Percentiles rank a stretch among this genome's conserved stretches.
These are phyloP conservation scores for Leptopilina drosophilae DNA, from an alignment of 2,888 invertebrate species.

Conservation along the genomic window DNA sequence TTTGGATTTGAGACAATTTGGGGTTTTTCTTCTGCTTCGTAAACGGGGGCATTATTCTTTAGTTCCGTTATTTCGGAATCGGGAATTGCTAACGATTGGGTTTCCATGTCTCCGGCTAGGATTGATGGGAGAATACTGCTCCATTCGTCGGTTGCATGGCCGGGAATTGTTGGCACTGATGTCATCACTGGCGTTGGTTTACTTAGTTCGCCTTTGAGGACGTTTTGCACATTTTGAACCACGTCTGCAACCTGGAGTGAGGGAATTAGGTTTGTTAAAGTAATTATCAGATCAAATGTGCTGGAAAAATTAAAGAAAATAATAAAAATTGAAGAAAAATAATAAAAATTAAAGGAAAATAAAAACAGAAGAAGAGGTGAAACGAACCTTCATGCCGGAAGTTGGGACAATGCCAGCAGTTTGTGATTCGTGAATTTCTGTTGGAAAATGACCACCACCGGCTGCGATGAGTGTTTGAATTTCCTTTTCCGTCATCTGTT, in stretches of 20 bases:
- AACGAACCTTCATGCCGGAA: conserved; percentile 67
- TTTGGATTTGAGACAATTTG: not conserved
- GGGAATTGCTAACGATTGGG: conserved; percentile 53
- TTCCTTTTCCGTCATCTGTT: conserved; percentile 90
- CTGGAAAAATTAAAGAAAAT: not conserved
- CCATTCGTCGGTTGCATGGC: conserved; percentile 79
- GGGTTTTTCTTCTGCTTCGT: not conserved
- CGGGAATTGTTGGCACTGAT: conserved; percentile 71
- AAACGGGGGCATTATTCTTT: conserved; percentile 64
- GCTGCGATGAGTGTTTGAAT: conserved; percentile 91
- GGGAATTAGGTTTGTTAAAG: not conserved
- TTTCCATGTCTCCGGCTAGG: conserved; percentile 82
- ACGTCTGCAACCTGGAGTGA: conserved; percentile 83
- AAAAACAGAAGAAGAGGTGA: not conserved
- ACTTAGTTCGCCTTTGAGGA: conserved; percentile 87
- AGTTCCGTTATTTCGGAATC: conserved; percentile 50
- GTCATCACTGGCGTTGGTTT: conserved; percentile 71
- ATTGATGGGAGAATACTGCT: conserved; percentile 89
- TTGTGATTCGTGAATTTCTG: conserved; percentile 68
- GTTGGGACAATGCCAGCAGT: conserved; percentile 62
- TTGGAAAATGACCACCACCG: conserved; percentile 81
- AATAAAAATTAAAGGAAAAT: not conserved
- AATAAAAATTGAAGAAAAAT: too few relatives aligned
- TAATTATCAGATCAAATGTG: not conserved
- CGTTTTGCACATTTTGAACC: conserved; percentile 89